A percentile compares a stretch with the other conserved stretches of the same genome.
Evolutionary conservation across 1,140 invertebrate genomes (phyloP).

Genomic region (Drosophila truncata): DNA sequence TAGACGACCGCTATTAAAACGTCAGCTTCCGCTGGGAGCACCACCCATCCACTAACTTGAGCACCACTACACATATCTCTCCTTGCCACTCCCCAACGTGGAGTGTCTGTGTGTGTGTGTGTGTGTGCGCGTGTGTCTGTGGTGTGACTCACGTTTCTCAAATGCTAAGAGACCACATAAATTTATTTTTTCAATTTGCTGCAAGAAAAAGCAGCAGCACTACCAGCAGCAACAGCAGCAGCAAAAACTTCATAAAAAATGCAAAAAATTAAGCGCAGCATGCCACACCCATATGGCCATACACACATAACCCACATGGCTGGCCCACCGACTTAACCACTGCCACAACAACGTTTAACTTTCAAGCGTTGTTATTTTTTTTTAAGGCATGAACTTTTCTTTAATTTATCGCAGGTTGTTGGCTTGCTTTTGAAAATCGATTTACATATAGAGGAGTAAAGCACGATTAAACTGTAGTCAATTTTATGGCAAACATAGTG

Average conservation of each 20-base stretch:
- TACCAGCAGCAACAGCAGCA: constrained; percentile 31
- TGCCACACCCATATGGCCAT: constrained; percentile 52
- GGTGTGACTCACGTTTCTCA: constrained; percentile 55
- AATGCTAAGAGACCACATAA: constrained; percentile 75
- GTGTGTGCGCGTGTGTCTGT: constrained; percentile 16
- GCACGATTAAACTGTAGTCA: not conserved
- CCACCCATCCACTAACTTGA: constrained; percentile 21
- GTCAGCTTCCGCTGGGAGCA: constrained; percentile 51
- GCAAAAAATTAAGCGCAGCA: constrained; percentile 61
- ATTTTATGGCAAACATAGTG: not conserved
- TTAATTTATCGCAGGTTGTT: constrained; percentile 36
- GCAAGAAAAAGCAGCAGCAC: constrained; percentile 57
- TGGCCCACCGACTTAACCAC: constrained; percentile 12
- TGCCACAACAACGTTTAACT: constrained; percentile 35
- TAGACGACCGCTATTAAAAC: constrained; percentile 58
- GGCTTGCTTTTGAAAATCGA: constrained; percentile 62
- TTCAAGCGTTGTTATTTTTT: constrained; percentile 8
- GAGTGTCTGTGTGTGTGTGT: constrained; percentile 10
- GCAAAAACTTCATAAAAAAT: constrained; percentile 63
- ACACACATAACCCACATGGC: constrained; percentile 16
- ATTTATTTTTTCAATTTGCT: constrained; percentile 76
- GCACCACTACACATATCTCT: constrained; percentile 28
- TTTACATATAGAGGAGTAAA: constrained; percentile 46
- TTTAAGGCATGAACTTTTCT: constrained; percentile 17
- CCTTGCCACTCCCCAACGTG: not conserved